Percentiles rank a stretch among this genome's conserved stretches.
These are phyloP conservation scores for Gopherus flavomarginatus DNA, from an alignment of 2,113 vertebrate genomes.

Conservation along the genomic window DNA sequence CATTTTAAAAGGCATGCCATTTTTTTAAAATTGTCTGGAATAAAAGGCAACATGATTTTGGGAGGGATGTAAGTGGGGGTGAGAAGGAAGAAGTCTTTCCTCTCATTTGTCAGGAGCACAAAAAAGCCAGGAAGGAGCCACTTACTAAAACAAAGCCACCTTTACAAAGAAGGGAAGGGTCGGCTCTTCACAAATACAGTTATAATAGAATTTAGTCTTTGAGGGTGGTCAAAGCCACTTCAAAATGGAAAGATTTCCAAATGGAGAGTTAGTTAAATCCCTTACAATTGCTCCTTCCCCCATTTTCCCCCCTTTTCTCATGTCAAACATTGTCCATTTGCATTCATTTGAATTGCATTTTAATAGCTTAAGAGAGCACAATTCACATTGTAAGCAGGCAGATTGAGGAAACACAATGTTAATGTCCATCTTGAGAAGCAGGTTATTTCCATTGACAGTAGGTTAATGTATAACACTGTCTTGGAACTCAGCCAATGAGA, in stretches of 20 bases:
- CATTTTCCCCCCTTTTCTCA: neutral
- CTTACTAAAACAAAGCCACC: neutral
- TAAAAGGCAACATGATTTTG: neutral
- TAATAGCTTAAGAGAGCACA: neutral
- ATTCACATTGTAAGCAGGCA: neutral
- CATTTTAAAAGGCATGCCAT: slow-evolving; percentile 58
- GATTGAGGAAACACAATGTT: neutral
- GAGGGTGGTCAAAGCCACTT: neutral
- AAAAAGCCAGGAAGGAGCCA: neutral
- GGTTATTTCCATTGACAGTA: neutral
- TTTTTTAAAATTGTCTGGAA: slow-evolving; percentile 43
- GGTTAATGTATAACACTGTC: neutral
- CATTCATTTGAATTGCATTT: neutral
- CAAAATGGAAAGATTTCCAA: neutral
- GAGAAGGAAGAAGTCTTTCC: neutral
- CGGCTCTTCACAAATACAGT: neutral
- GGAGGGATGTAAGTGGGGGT: rapidly evolving
- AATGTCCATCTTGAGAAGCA: neutral
- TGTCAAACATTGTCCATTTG: neutral
- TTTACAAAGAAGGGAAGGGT: neutral
- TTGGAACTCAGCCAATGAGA: neutral
- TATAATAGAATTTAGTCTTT: neutral
- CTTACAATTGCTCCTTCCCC: neutral
- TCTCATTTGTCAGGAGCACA: neutral
- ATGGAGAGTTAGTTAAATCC: neutral